Evolutionary conservation across 92 coral and sea anemone species (phyloP), one percentile per base, ranked within the genome.

Genomic region (Paragorgia papillata): DNA sequence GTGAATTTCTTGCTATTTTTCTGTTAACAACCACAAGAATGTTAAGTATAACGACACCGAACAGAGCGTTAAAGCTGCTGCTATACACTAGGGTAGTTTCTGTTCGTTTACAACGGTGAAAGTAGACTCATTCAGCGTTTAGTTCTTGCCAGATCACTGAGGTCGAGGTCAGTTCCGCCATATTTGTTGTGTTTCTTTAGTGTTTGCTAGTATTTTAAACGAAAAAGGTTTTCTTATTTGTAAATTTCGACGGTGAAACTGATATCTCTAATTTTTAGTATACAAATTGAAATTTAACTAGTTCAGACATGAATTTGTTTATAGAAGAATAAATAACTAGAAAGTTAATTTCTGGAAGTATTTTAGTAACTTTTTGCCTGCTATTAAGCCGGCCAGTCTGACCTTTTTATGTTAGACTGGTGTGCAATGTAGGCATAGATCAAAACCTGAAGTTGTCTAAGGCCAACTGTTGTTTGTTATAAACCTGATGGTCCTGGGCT

Each of bases 381-480:
- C 90, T 91, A 90, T 88, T 92, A 91, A 94, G 97, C 97, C 97
- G 97, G 96, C 97, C 90, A 71, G 82, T 75, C 89, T 91, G 21
- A 57, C 84, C 82, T 73, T 29, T 22, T 79, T 41, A 63, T 94
- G 85, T 31, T 60, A 89, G 91, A 84, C 79, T 73, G 95, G 97
- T 91, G 97, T 76, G 90, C 97, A 88, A 90, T 37, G 88, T 84
- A 91, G 92, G 97, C 97, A 85, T 69, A 94, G 41, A 94, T 57
- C 19, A 79, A 62, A 75, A 6, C 81, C 62, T 51, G 81, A 84
- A 83, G 85, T 70, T 70, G 77, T 70, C 77, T 53, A 70, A 51
- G 77, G 44, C 77, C 77, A 50, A 17, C 25, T 70, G 41, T 44
- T 44, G 57, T 34, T 32, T 8, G 1, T 7, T 7, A 31, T 70